Evolutionary conservation across 2,113 vertebrate genomes (phyloP).

Genomic region (Hemichromis elongatus): DNA sequence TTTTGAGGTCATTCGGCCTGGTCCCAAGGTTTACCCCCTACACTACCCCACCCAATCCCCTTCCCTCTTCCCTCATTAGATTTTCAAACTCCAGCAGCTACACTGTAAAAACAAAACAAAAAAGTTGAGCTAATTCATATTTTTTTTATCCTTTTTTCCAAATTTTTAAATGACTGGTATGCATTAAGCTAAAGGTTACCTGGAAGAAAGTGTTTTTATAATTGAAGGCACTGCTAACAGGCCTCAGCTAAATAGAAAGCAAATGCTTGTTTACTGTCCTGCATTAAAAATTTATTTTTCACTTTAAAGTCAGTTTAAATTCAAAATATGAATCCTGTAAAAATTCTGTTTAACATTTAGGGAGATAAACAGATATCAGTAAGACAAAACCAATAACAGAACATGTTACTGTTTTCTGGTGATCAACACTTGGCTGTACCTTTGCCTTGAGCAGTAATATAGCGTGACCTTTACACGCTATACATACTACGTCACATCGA

Average conservation of each 20-base stretch:
- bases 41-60: not conserved
- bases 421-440: not conserved
- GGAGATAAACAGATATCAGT: not conserved
- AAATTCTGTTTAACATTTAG: not conserved
- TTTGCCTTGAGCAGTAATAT: not conserved
- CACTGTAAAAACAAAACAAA: conserved; percentile 49
- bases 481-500: not conserved
- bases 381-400: not conserved
- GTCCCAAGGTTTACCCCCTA: conserved; percentile 25
- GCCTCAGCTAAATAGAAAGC: not conserved
- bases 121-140: not conserved
- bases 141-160: not conserved
- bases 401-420: not conserved
- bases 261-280: not conserved
- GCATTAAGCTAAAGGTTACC: not conserved
- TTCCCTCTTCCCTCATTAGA: not conserved
- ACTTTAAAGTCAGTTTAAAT: not conserved
- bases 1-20: conserved; percentile 49
- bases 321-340: not conserved
- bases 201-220: not conserved
- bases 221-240: not conserved
- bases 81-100: not conserved
- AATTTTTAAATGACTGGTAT: not conserved
- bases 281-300: not conserved
- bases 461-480: not conserved